Conservation (phyloP, 2,888 invertebrate genomes). For the Timema cristinae region DNA sequence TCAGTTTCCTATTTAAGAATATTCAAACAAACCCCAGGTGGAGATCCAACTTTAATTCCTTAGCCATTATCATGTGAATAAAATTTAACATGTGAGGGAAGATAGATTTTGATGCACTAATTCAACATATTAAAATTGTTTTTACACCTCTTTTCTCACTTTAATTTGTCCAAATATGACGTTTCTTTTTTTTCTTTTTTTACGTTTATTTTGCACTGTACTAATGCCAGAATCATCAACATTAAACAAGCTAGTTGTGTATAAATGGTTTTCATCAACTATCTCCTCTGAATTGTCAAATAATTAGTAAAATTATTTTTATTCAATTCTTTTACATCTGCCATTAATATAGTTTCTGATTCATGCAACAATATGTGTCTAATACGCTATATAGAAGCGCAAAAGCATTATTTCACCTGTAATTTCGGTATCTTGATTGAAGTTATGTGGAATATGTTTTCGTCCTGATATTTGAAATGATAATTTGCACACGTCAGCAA, state of each 20-base stretch:
- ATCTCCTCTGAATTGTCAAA: background rate
- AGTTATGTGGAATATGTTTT: background rate
- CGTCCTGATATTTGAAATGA: conserved; percentile 1
- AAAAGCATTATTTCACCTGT: background rate
- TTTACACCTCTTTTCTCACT: background rate
- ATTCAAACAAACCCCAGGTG: background rate
- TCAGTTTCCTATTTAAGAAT: background rate
- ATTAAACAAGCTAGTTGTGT: background rate
- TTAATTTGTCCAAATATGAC: background rate
- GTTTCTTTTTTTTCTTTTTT: background rate
- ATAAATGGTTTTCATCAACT: background rate
- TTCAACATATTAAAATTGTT: background rate
- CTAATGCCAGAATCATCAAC: background rate
- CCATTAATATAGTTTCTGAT: background rate
- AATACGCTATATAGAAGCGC: background rate
- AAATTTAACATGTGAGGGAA: background rate
- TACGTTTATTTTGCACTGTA: background rate
- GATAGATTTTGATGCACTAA: background rate
- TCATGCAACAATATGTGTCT: background rate
- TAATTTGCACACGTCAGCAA: background rate
- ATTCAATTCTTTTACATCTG: background rate
- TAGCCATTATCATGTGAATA: background rate
- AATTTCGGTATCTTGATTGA: background rate
- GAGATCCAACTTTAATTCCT: background rate
- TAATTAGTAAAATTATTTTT: background rate